Evolutionary conservation across 2,113 vertebrate genomes (phyloP).

Genomic region (Irena cyanogastra): DNA sequence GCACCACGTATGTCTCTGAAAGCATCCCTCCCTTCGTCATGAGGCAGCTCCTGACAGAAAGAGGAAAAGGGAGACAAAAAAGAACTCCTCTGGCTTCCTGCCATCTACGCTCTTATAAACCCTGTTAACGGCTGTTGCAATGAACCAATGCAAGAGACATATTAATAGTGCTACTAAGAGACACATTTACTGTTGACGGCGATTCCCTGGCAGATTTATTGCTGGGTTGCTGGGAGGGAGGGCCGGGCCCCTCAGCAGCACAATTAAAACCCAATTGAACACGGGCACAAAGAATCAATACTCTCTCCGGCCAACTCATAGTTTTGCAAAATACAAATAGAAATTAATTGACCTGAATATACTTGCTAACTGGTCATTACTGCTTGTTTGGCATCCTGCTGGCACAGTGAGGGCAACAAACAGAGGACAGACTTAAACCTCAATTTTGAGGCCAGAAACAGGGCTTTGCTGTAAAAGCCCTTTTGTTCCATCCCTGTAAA

Average conservation of each 20-base stretch:
- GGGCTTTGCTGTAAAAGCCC: background rate
- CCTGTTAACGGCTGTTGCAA: slow-evolving; percentile 60
- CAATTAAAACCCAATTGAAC: slow-evolving; percentile 77
- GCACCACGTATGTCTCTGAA: fast-evolving
- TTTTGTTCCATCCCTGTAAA: background rate
- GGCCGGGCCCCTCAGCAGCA: slow-evolving; percentile 51
- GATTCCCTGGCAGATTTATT: slow-evolving; percentile 68
- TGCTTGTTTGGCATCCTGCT: background rate
- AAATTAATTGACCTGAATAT: slow-evolving; percentile 73
- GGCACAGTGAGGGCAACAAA: background rate
- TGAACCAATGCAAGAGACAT: slow-evolving; percentile 67
- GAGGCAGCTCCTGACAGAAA: background rate
- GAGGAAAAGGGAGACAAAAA: background rate
- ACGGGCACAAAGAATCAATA: slow-evolving; percentile 70
- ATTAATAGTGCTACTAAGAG: slow-evolving; percentile 75
- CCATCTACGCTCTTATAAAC: slow-evolving; percentile 51
- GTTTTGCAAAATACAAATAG: slow-evolving; percentile 72
- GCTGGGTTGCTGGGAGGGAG: slow-evolving; percentile 57
- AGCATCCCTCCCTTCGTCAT: background rate
- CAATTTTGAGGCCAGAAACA: background rate
- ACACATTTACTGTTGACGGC: slow-evolving; percentile 73
- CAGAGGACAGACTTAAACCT: background rate
- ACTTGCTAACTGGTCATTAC: slow-evolving; percentile 51
- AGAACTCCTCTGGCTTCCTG: slow-evolving; percentile 25
- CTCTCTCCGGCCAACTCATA: slow-evolving; percentile 64